Conservation (phyloP, 2,888 invertebrate genomes). For the Nesidiocoris tenuis region DNA sequence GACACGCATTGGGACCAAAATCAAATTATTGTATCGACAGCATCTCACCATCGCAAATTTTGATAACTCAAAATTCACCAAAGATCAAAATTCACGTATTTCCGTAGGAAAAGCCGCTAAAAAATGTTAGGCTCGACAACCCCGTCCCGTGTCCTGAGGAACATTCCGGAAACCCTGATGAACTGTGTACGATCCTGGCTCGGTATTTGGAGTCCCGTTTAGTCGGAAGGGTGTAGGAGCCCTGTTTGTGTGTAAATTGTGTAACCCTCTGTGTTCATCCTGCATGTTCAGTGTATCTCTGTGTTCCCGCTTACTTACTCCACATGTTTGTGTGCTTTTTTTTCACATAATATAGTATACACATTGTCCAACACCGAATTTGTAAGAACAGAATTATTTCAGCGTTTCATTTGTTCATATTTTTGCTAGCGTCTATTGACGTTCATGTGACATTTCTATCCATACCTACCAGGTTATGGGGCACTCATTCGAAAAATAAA, state of each 20-base stretch:
- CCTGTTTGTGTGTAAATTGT: conserved; percentile 21
- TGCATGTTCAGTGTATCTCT: conserved; percentile 16
- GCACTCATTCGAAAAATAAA: too few species aligned
- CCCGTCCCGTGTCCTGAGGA: neutral
- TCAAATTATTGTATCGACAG: too few species aligned
- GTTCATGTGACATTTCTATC: too few species aligned
- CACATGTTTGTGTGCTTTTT: neutral
- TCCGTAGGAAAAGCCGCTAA: neutral
- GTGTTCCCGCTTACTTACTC: neutral
- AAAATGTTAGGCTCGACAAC: neutral
- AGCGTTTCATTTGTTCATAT: too few species aligned
- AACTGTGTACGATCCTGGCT: too few species aligned
- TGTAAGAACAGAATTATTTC: too few species aligned
- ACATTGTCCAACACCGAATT: too few species aligned
- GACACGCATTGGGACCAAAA: conserved; percentile 29
- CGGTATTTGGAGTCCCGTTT: neutral
- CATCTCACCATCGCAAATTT: neutral
- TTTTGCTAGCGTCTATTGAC: too few species aligned
- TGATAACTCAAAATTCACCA: neutral
- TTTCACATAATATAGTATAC: too few species aligned
- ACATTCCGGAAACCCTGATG: too few species aligned
- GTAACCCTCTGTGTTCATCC: conserved; percentile 12
- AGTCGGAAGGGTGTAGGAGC: conserved; percentile 19
- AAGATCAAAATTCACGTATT: too few species aligned
- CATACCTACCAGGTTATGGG: too few species aligned